These are phyloP conservation scores for Poecilia picta DNA, from an alignment of 2,797 vertebrate genomes.

Conservation along the genomic window DNA sequence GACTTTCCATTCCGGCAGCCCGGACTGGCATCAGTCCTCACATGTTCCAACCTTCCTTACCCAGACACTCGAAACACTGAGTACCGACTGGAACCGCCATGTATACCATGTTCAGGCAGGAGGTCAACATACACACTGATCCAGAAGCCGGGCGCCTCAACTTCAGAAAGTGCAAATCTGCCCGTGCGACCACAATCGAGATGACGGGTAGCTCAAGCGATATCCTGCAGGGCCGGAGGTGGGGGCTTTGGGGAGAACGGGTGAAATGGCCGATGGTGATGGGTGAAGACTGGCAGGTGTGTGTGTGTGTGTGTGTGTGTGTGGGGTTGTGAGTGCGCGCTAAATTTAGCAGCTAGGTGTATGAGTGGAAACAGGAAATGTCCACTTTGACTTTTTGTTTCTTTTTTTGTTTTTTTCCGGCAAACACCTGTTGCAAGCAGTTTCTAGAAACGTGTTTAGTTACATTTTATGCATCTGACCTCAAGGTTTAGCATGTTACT, in stretches of 20 bases:
- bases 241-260: neutral
- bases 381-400: neutral
- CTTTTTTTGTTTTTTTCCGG: neutral
- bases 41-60: neutral
- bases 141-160: slow-evolving; percentile 22
- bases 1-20: neutral
- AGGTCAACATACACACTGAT: slow-evolving; percentile 10
- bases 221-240: slow-evolving; percentile 6
- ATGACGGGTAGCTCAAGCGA: slow-evolving; percentile 56
- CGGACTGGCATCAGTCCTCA: neutral
- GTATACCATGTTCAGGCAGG: slow-evolving; percentile 15
- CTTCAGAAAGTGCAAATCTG: slow-evolving; percentile 46
- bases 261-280: slow-evolving; percentile 13
- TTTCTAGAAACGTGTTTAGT: slow-evolving; percentile 8
- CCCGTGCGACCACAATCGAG: slow-evolving; percentile 40
- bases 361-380: neutral
- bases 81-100: neutral
- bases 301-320: neutral
- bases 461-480: slow-evolving; percentile 12
- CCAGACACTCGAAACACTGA: neutral
- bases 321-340: too few species aligned
- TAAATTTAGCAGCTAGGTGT: slow-evolving; percentile 22
- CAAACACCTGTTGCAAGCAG: slow-evolving; percentile 6
- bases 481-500: slow-evolving; percentile 11
- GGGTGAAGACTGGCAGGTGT: slow-evolving; percentile 13